A percentile compares a stretch with the other conserved stretches of the same genome.
phyloP scores from a whole-genome alignment of 2,113 vertebrate species.

The Vicugna pacos region DNA sequence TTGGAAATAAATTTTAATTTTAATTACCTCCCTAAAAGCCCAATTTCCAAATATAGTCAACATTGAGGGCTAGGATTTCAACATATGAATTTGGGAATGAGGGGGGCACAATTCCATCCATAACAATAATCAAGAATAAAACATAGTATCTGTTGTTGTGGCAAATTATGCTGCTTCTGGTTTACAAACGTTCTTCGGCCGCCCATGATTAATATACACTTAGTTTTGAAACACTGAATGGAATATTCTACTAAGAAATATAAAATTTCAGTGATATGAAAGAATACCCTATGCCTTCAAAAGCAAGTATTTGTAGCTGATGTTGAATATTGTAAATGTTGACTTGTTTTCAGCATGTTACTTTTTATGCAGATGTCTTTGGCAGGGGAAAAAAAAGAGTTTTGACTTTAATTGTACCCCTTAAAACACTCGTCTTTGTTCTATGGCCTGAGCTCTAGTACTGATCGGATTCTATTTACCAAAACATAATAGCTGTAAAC shows the following conservation, averaged over 20 bases:
- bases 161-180: background rate
- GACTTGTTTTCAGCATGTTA: conserved; percentile 10
- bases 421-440: conserved; percentile 33
- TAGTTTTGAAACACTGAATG: background rate
- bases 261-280: background rate
- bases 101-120: background rate
- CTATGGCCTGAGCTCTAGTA: background rate
- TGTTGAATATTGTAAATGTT: background rate
- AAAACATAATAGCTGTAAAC: conserved; percentile 33
- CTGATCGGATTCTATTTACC: conserved; percentile 51
- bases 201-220: background rate
- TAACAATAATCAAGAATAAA: background rate
- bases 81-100: background rate
- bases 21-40: background rate
- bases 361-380: conserved; percentile 26
- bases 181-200: background rate
- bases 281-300: background rate
- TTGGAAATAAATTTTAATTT: background rate
- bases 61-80: background rate
- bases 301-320: conserved; percentile 14
- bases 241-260: conserved; percentile 46
- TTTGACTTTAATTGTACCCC: conserved; percentile 45
- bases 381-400: conserved; percentile 4
- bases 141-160: background rate
- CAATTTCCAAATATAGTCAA: background rate